A percentile compares a stretch with the other conserved stretches of the same genome.
These are phyloP conservation scores for Dynastes grantii DNA, from an alignment of 2,888 invertebrate species.

Conservation along the genomic window DNA sequence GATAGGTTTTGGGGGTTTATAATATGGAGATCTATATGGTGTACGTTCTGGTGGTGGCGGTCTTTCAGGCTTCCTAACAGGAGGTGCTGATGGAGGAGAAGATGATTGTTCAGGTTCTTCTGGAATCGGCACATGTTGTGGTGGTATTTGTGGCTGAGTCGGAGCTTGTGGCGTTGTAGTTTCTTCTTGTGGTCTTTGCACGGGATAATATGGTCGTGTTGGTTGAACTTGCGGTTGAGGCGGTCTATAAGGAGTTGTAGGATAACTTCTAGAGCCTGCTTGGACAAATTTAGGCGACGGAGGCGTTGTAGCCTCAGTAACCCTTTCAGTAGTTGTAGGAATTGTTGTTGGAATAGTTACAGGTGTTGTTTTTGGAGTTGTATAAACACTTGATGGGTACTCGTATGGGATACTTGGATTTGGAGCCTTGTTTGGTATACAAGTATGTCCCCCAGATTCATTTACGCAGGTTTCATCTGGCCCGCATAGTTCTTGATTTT, in stretches of 20 bases:
- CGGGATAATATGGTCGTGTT: conserved; percentile 3
- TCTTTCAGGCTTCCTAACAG: conserved; percentile 1
- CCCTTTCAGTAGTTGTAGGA: conserved; percentile 50
- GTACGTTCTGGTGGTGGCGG: conserved; percentile 33
- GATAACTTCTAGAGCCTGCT: neutral
- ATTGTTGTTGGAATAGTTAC: conserved; percentile 53
- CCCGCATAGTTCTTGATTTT: conserved; percentile 75
- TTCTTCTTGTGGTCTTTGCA: neutral
- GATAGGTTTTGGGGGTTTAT: conserved; percentile 48
- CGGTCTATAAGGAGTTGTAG: neutral
- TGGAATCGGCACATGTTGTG: neutral
- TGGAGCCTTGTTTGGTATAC: conserved; percentile 68
- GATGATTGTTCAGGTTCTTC: neutral
- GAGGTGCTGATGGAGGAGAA: neutral
- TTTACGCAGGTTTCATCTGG: conserved; percentile 78
- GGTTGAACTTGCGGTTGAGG: neutral
- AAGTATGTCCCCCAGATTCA: conserved; percentile 78
- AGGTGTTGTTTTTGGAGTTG: conserved; percentile 17
- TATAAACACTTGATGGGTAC: conserved; percentile 23
- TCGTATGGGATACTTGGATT: neutral
- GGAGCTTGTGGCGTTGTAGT: neutral
- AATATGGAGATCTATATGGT: conserved; percentile 38
- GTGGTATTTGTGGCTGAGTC: conserved; percentile 6
- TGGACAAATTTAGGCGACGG: neutral
- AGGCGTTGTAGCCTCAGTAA: conserved; percentile 42